Conservation (phyloP, 2,888 invertebrate species). For the Cerastis leucographa region DNA sequence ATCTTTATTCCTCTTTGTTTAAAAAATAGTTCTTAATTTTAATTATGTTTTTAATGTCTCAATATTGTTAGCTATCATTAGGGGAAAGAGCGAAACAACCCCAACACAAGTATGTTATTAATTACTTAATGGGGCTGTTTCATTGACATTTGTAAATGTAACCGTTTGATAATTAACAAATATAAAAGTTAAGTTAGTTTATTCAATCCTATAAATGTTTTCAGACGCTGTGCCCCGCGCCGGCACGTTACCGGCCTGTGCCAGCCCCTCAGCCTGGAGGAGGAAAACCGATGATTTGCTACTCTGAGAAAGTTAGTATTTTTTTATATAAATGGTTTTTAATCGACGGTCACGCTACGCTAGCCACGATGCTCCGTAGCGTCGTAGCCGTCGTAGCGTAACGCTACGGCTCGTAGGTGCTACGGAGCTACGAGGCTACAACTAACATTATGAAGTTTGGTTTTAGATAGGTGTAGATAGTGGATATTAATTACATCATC, state of each 20-base stretch:
- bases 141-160: too few species aligned
- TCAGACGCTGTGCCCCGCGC: constrained; percentile 85
- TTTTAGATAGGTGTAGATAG: background rate
- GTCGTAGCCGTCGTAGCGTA: background rate
- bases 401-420: background rate
- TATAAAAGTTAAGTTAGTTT: background rate
- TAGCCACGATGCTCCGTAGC: background rate
- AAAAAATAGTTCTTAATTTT: too few species aligned
- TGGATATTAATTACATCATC: background rate
- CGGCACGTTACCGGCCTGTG: constrained; percentile 84
- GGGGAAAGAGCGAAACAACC: too few species aligned
- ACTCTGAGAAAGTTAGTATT: constrained; percentile 86
- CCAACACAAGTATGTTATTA: too few species aligned
- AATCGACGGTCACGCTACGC: background rate
- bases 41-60: too few species aligned
- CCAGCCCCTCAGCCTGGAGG: constrained; percentile 86
- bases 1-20: too few species aligned
- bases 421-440: background rate
- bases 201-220: background rate
- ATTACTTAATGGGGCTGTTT: too few species aligned
- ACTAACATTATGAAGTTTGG: background rate
- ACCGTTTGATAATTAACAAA: constrained; percentile 1
- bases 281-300: constrained; percentile 89
- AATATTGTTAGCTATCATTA: too few species aligned
- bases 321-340: background rate